phyloP scores from a whole-genome alignment of 2,113 vertebrate genomes.

The Chamaea fasciata region DNA sequence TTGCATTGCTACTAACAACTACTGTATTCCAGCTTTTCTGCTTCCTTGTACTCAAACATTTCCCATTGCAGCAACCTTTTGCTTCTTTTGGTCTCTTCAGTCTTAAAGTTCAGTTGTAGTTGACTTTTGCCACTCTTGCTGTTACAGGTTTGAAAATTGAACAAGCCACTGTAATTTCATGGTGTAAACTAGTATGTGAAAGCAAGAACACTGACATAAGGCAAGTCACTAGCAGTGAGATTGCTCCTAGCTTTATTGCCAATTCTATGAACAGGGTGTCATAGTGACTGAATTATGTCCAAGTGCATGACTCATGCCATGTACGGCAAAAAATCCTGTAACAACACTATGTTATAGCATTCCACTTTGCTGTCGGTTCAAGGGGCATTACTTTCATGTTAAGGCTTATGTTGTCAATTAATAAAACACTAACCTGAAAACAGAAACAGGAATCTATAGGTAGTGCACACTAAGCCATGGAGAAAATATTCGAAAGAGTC shows the following conservation, averaged over 20 bases:
- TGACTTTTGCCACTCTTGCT: background rate
- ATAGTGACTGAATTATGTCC: background rate
- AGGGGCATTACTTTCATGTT: background rate
- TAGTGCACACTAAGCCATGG: background rate
- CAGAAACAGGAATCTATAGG: background rate
- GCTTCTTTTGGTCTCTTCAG: background rate
- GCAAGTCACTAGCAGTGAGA: background rate
- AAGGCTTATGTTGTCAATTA: background rate
- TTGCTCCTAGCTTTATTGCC: background rate
- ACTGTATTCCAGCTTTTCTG: background rate
- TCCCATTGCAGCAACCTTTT: background rate
- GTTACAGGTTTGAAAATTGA: background rate
- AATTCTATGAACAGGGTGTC: background rate
- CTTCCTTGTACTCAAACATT: background rate
- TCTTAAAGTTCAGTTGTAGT: background rate
- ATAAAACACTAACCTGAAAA: conserved; percentile 4
- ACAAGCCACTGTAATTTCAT: background rate
- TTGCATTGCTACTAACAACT: background rate
- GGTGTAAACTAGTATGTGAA: background rate
- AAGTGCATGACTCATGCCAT: background rate
- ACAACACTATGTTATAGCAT: background rate
- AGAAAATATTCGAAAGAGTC: background rate
- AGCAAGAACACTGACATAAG: background rate
- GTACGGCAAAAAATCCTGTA: background rate
- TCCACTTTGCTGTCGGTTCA: background rate